Evolutionary conservation across 2,888 invertebrate species (phyloP), one percentile per base, ranked within the genome.

Genomic region (Volucella zonaria): DNA sequence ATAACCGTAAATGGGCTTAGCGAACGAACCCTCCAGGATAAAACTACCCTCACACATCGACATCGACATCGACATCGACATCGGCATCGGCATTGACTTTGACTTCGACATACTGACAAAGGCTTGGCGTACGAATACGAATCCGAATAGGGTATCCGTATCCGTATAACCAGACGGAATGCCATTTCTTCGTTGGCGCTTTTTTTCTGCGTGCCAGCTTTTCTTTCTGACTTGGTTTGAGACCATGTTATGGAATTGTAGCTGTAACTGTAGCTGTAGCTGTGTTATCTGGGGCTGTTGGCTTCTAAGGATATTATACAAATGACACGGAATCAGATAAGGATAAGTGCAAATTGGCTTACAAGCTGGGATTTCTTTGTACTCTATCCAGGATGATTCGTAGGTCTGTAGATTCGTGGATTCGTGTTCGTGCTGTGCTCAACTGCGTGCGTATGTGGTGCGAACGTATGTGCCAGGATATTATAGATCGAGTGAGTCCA

Each of bases 271-370:
- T 18, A 18, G 18, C 3, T 23, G 18, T 23, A 23, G 42, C 42
- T 78, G 61, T 71, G 43, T 47, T 71, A 59, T 42, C 10, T 31
- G 31, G 31, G 31, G 68, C 64, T 73, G 47, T 78, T 74, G 68
- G 62, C 61, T 70, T 49, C 54, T 88, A 88, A 89, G 89, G 88
- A 88, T 90, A 91, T 90, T 91, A 90, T 89, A 91, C 91, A 91
- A 91, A 91, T 91, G 91, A 90, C 90, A 91, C 89, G 91, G 91
- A 91, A 91, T 91, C 90, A 91, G 91, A 91, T 90, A 91, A 91
- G 91, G 91, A 90, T 91, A 91, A 91, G 91, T 91, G 92, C 91
- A 91, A 91, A 91, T 91, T 91, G 91, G 91, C 91, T 91, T 91
- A 91, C 91, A 91, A 91, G 90, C 90, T 89, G 90, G 90, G 90